These are phyloP conservation scores for Gymnoscopelus microlampas DNA, from an alignment of 2,797 vertebrate species.

Conservation along the genomic window DNA sequence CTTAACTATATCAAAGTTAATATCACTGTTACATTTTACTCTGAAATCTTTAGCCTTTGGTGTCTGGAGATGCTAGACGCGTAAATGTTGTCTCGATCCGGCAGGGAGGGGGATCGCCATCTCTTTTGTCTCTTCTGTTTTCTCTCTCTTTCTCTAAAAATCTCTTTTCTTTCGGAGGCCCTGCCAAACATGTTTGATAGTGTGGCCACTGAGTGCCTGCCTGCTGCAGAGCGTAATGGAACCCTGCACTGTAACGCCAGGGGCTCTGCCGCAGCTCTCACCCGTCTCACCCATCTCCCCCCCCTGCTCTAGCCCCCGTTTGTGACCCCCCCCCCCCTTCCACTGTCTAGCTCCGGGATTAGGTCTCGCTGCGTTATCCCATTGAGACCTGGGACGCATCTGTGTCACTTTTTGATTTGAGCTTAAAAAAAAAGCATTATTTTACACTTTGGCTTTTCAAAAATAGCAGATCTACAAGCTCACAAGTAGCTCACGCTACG, in stretches of 20 bases:
- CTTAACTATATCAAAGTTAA: slow-evolving; percentile 74
- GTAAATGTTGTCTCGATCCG: slow-evolving; percentile 64
- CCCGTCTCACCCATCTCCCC: slow-evolving; percentile 12
- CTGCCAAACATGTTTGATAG: slow-evolving; percentile 79
- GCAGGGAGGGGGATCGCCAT: slow-evolving; percentile 57
- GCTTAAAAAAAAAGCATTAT: too few relatives aligned
- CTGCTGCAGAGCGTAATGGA: slow-evolving; percentile 75
- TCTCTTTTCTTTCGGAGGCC: slow-evolving; percentile 56
- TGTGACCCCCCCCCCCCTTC: slow-evolving; percentile 50
- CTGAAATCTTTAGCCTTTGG: slow-evolving; percentile 77
- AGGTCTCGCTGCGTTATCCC: too few relatives aligned
- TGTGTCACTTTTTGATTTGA: too few relatives aligned
- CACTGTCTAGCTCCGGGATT: too few relatives aligned
- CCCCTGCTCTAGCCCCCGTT: slow-evolving; percentile 11
- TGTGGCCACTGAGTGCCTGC: slow-evolving; percentile 86
- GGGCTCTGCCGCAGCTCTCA: slow-evolving; percentile 72
- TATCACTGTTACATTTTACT: slow-evolving; percentile 82
- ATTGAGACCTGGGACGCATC: too few relatives aligned
- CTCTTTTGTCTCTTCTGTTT: slow-evolving; percentile 10
- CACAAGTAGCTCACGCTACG: too few relatives aligned
- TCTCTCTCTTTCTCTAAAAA: slow-evolving; percentile 36
- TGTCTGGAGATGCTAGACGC: slow-evolving; percentile 67
- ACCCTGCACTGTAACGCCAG: slow-evolving; percentile 24
- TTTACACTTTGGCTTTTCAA: too few relatives aligned
- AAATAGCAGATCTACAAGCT: too few relatives aligned